Conservation (phyloP, 1,140 invertebrate species). For the Lysiphlebus fabarum region DNA sequence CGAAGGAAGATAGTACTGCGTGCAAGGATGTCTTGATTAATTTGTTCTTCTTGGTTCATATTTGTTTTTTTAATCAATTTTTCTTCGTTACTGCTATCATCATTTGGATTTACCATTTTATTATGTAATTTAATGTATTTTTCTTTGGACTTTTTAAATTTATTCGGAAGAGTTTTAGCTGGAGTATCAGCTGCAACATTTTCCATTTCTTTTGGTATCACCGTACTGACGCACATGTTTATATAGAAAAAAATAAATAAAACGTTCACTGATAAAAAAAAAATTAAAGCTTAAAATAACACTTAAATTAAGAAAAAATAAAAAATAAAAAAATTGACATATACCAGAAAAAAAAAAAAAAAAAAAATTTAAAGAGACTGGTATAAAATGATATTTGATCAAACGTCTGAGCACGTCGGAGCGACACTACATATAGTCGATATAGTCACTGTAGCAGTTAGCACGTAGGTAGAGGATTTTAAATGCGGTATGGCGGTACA, state of each 20-base stretch:
- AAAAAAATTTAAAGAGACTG: too few species aligned
- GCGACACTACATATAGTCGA: too few species aligned
- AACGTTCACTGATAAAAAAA: too few species aligned
- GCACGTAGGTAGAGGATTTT: too few species aligned
- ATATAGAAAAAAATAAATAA: background rate
- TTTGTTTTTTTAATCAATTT: constrained; percentile 16
- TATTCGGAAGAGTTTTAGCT: constrained; percentile 19
- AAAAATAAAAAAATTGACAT: too few species aligned
- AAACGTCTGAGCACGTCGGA: too few species aligned
- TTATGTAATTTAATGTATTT: constrained; percentile 45
- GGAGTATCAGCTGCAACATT: background rate
- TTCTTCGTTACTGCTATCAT: constrained; percentile 13
- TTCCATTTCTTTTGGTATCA: constrained; percentile 20
- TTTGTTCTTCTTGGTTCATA: background rate
- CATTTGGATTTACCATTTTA: constrained; percentile 31
- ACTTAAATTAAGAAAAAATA: too few species aligned
- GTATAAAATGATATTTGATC: too few species aligned
- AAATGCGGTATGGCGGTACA: too few species aligned
- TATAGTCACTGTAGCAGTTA: too few species aligned
- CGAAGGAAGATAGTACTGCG: constrained; percentile 31
- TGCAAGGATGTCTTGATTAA: constrained; percentile 30
- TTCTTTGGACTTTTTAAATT: constrained; percentile 37
- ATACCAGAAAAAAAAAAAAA: too few species aligned
- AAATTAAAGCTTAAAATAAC: too few species aligned
- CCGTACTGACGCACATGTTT: constrained; percentile 43